Percentiles rank a stretch among this genome's conserved stretches.
These are phyloP conservation scores for Catharus minimus DNA, from an alignment of 2,113 vertebrate genomes.

Conservation along the genomic window DNA sequence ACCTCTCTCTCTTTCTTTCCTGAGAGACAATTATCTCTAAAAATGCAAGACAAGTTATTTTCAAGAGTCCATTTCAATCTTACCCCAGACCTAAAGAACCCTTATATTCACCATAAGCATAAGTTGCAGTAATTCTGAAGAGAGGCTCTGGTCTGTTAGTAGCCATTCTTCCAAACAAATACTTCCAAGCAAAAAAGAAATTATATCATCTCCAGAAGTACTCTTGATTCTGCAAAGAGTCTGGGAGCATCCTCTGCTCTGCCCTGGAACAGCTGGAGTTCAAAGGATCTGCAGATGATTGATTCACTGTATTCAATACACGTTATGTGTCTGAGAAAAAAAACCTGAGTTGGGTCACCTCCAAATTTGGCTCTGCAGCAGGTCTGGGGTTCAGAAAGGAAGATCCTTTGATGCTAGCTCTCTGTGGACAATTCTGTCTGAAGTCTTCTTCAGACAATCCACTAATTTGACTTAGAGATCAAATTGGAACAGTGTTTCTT, in stretches of 20 bases:
- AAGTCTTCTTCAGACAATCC: neutral
- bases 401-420: neutral
- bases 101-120: neutral
- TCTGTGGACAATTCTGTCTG: neutral
- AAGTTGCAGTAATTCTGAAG: neutral
- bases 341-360: neutral
- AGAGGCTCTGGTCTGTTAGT: neutral
- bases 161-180: neutral
- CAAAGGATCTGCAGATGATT: neutral
- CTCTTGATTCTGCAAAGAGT: neutral
- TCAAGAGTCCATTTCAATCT: neutral
- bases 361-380: neutral
- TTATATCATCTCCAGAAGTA: neutral
- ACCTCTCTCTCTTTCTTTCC: neutral
- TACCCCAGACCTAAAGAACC: neutral
- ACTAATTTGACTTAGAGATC: neutral
- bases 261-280: neutral
- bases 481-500: neutral
- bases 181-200: neutral
- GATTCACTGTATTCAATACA: neutral
- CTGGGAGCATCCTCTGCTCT: neutral
- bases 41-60: neutral
- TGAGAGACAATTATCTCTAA: neutral
- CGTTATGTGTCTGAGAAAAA: neutral
- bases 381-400: neutral